Percentiles rank a stretch among this genome's conserved stretches.
phyloP scores from a whole-genome alignment of 2,113 vertebrate genomes.

The Naja naja region DNA sequence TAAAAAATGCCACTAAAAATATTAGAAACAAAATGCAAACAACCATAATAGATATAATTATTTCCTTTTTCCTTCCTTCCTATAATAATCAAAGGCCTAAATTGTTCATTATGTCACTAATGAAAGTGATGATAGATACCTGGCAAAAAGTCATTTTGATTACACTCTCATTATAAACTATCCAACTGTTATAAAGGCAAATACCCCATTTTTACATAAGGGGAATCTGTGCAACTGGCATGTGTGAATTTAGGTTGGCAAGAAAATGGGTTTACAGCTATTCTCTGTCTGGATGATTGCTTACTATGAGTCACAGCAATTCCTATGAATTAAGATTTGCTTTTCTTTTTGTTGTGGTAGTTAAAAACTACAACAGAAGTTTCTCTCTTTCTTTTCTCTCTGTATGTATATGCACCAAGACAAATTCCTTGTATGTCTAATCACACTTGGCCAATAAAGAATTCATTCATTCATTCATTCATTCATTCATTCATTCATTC shows the following conservation, averaged over 20 bases:
- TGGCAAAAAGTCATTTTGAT: not conserved
- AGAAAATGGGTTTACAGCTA: too few relatives aligned
- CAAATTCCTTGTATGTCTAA: too few relatives aligned
- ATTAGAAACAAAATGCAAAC: not conserved
- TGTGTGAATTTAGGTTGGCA: not conserved
- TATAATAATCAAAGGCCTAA: not conserved
- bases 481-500: too few relatives aligned
- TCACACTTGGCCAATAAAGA: too few relatives aligned
- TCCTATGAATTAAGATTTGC: not conserved
- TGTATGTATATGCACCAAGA: not conserved
- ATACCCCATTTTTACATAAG: not conserved
- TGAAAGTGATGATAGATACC: not conserved
- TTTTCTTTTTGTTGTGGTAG: not conserved
- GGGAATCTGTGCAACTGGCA: not conserved
- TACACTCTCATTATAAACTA: not conserved
- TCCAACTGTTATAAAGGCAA: not conserved
- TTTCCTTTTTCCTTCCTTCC: not conserved
- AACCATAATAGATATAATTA: not conserved
- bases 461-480: too few relatives aligned
- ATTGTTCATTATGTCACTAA: not conserved
- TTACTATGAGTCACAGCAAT: not conserved
- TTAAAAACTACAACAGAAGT: not conserved
- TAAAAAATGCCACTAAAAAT: not conserved
- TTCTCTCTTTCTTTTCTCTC: not conserved
- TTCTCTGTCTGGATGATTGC: not conserved